A percentile compares a stretch with the other conserved stretches of the same genome.
phyloP scores from a whole-genome alignment of 2,797 vertebrate genomes.

The Tiaroga cobitis region DNA sequence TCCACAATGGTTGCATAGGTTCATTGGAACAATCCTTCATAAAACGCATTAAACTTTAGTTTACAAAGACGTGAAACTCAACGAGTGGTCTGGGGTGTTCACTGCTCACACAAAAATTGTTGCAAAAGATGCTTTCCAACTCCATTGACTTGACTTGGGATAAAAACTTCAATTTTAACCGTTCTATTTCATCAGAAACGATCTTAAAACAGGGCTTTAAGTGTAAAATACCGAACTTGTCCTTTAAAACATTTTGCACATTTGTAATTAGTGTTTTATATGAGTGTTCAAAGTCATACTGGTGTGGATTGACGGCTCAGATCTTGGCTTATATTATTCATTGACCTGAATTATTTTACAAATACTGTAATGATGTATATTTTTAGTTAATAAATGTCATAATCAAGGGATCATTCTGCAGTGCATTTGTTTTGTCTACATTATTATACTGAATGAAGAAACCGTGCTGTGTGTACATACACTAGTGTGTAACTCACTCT shows the following conservation, averaged over 20 bases:
- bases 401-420: neutral
- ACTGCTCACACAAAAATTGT: no score
- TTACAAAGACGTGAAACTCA: no score
- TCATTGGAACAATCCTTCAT: no score
- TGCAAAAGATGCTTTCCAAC: no score
- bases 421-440: neutral
- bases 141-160: no score
- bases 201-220: no score
- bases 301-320: neutral
- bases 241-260: neutral
- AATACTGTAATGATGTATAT: neutral
- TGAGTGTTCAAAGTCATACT: neutral
- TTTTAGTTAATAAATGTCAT: neutral
- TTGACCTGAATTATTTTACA: neutral
- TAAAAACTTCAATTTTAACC: no score
- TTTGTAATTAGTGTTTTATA: neutral
- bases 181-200: no score
- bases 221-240: no score
- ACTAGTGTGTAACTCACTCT: conserved; percentile 5
- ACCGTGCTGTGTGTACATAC: neutral
- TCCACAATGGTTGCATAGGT: no score
- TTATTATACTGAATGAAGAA: neutral
- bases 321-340: neutral
- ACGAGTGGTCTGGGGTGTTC: no score
- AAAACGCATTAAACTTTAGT: no score